Percentiles rank a stretch among this genome's conserved stretches.
Conservation (phyloP, 2,888 invertebrate genomes). For the Epinotia demarniana region DNA sequence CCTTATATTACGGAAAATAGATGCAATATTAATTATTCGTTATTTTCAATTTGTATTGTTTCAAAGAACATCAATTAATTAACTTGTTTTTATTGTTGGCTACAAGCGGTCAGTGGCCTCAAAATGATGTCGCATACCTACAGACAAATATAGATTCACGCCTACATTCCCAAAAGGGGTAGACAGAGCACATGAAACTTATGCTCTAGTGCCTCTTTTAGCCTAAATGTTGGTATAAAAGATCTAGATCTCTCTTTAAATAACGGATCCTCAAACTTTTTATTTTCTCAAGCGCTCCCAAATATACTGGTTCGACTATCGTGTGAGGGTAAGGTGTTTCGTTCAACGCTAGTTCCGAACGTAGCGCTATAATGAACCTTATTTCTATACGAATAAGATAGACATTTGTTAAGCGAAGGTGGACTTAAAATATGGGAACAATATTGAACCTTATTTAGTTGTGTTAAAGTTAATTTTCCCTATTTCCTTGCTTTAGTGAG, state of each 20-base stretch:
- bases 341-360: conserved; percentile 15
- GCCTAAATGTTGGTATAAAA: no score
- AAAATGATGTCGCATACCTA: background rate
- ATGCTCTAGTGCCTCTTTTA: no score
- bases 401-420: background rate
- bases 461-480: background rate
- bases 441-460: background rate
- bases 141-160: no score
- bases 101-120: background rate
- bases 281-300: conserved; percentile 65
- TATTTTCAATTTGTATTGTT: no score
- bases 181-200: no score
- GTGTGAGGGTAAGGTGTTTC: conserved; percentile 68
- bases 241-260: background rate
- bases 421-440: background rate
- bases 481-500: conserved; percentile 50
- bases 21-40: conserved; percentile 34
- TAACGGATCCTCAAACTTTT: conserved; percentile 27
- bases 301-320: conserved; percentile 76
- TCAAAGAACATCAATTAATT: no score
- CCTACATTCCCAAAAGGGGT: no score
- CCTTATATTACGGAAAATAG: conserved; percentile 11
- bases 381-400: background rate
- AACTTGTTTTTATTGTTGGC: background rate
- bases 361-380: conserved; percentile 5